Conservation (phyloP, 2,797 vertebrate species). For the Melanogrammus aeglefinus region DNA sequence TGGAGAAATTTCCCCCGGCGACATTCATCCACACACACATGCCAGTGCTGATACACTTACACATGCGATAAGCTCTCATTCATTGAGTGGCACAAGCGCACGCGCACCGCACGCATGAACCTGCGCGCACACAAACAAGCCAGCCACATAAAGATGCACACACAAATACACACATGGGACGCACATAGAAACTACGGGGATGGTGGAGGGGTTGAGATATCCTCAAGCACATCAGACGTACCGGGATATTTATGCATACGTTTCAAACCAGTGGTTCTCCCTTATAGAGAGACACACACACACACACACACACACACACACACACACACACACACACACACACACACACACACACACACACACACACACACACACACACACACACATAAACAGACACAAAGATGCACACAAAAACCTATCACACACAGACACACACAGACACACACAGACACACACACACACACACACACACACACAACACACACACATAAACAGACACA, state of each 20-base stretch:
- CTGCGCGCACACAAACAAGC: not conserved
- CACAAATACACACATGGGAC: conserved; percentile 32
- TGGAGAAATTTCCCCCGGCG: conserved; percentile 68
- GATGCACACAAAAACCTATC: no score
- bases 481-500: not conserved
- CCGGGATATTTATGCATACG: not conserved
- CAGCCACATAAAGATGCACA: conserved; percentile 8
- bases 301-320: conserved; percentile 3
- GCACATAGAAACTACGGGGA: conserved; percentile 5
- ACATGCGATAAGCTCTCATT: not conserved
- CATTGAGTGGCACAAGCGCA: not conserved
- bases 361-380: conserved; percentile 6
- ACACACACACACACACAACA: not conserved
- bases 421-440: conserved; percentile 1
- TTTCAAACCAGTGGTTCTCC: not conserved
- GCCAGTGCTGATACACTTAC: not conserved
- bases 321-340: not conserved
- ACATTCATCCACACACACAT: conserved; percentile 24
- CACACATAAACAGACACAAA: no score
- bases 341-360: not conserved
- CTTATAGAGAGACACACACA: conserved; percentile 11
- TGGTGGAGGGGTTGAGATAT: not conserved
- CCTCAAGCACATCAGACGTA: not conserved
- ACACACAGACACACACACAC: conserved; percentile 8
- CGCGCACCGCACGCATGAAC: not conserved